Percentiles rank a stretch among this genome's conserved stretches.
phyloP scores from a whole-genome alignment of 1,140 invertebrate species.

The Anastrepha obliqua region DNA sequence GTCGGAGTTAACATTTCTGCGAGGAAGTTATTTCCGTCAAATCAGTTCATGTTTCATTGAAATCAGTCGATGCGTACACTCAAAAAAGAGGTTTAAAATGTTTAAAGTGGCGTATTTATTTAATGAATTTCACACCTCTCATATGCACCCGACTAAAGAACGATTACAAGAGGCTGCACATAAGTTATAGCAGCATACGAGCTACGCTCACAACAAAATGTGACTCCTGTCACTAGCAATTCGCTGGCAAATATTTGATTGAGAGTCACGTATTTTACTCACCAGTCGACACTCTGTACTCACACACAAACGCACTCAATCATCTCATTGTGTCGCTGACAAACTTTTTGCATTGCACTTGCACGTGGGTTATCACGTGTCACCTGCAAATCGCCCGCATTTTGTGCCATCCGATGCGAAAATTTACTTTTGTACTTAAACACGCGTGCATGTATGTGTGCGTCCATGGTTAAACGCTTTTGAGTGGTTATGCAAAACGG shows the following conservation, averaged over 20 bases:
- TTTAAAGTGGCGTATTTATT: no score
- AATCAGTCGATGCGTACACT: no score
- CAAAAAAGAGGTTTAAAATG: no score
- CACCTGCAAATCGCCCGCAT: constrained; percentile 30
- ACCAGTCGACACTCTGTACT: neutral
- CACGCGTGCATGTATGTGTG: neutral
- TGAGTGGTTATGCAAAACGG: neutral
- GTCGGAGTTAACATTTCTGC: no score
- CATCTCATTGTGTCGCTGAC: neutral
- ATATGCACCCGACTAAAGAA: neutral
- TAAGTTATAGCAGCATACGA: neutral
- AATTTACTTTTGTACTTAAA: neutral
- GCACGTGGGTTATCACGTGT: constrained; percentile 3
- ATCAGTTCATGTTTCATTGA: no score
- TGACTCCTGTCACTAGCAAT: constrained; percentile 28
- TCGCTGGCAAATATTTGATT: constrained; percentile 35
- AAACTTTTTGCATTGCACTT: neutral
- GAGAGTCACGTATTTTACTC: neutral
- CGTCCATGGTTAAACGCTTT: neutral
- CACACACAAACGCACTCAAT: neutral
- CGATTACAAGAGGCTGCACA: neutral
- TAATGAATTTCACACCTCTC: neutral
- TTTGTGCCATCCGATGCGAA: neutral
- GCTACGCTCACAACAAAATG: neutral
- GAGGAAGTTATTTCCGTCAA: no score